Percentiles rank a stretch among this genome's conserved stretches.
These are phyloP conservation scores for Silurus lanzhouensis DNA, from an alignment of 2,797 vertebrate species.

Conservation along the genomic window DNA sequence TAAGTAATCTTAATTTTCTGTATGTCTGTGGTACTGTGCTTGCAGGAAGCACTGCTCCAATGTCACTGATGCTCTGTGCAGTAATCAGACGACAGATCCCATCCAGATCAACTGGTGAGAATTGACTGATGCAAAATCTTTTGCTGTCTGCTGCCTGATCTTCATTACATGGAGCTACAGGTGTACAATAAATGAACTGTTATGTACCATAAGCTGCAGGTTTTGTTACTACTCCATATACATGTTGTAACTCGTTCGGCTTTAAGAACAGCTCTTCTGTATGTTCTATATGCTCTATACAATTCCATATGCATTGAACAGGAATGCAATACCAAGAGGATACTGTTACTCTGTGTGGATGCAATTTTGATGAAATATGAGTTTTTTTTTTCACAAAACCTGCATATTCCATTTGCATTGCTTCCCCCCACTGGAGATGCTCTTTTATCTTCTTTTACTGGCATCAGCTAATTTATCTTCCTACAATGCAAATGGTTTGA, in stretches of 20 bases:
- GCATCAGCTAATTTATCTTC: background rate
- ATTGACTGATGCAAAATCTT: background rate
- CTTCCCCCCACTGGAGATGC: too few relatives aligned
- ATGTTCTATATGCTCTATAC: background rate
- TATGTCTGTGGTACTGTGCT: slow-evolving; percentile 27
- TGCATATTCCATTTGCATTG: too few relatives aligned
- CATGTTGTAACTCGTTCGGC: background rate
- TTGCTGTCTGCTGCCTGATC: background rate
- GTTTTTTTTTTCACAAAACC: background rate
- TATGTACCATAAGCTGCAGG: slow-evolving; percentile 3
- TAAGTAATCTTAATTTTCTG: slow-evolving; percentile 7
- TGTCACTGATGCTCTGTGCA: slow-evolving; percentile 50
- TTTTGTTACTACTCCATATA: background rate
- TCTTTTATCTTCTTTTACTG: background rate
- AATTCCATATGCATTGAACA: background rate
- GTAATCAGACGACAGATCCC: slow-evolving; percentile 58
- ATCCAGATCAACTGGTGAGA: slow-evolving; percentile 73
- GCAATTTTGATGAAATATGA: too few relatives aligned
- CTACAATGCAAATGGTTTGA: background rate
- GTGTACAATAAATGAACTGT: background rate
- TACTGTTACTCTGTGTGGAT: background rate
- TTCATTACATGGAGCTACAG: background rate
- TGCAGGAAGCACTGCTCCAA: slow-evolving; percentile 54
- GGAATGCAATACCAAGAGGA: background rate
- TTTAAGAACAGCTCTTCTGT: background rate